Base-by-base conservation (phyloP, 2,113 vertebrate genomes). In the Galeopterus variegatus region DNA sequence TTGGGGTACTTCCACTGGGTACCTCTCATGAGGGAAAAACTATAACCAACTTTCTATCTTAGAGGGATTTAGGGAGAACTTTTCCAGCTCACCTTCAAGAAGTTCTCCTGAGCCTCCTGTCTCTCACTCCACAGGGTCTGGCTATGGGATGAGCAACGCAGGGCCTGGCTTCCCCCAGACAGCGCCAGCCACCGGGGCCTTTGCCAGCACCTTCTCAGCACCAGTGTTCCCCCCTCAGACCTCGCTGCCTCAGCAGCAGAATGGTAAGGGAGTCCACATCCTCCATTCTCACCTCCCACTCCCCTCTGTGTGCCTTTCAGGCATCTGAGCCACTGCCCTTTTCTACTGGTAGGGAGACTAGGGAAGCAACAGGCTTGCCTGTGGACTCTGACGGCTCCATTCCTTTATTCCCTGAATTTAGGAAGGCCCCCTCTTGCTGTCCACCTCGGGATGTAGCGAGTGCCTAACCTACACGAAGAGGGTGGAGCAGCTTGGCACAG, bases 121-220 rank as follows among this genome's bases (percentile, higher is more conserved):
- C 56, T 94, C 41, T 93, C 24, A 8, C 14, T 77, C 81, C 79
- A 54, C 91, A 98, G 97, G 97, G 23, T 91, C 96, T 45, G 93
- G 97, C 95, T 97, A 94, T 98, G 98, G 99, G 98, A 99, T 99
- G 98, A 98, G 86, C 98, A 82, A 97, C 97, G 98, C 98, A 89
- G 97, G 98, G 95, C 98, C 90, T 96, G 96, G 98, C 84, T 97
- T 97, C 41, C 90, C 95, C 93, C 98, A 97, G 97, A 97, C 98
- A 10, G 90, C 70, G 58, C 98, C 98, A 10, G 94, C 90, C 62
- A 73, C 88, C 0, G 94, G 77, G 64, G 89, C 72, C 50, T 98
- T 84, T 62, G 60, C 64, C 62, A 97, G 83, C 96, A 95, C 97
- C 97, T 92, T 98, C 93, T 87, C 98, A 52, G 84, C 98, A 41